Evolutionary conservation across 2,797 vertebrate genomes (phyloP).

Genomic region (Diceros bicornis): DNA sequence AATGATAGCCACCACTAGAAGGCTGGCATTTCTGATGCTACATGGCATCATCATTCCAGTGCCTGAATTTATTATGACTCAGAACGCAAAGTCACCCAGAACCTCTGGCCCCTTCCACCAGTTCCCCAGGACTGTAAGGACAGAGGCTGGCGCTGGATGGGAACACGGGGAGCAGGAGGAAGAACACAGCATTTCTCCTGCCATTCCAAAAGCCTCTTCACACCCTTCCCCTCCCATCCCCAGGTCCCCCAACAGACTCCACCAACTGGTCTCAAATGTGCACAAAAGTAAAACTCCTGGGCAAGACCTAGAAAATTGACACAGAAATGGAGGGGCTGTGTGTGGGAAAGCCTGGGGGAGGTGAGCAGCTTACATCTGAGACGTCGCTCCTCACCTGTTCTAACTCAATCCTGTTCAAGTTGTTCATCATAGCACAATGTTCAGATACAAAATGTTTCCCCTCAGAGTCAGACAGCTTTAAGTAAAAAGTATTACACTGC

Average conservation of each 20-base stretch:
- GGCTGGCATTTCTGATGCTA: not conserved
- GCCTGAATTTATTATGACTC: not conserved
- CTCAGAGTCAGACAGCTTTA: not conserved
- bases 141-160: not conserved
- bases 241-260: not conserved
- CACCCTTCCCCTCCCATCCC: not conserved
- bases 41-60: not conserved
- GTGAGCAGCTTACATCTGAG: fast-evolving
- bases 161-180: not conserved
- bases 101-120: not conserved
- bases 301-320: not conserved
- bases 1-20: not conserved
- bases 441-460: not conserved
- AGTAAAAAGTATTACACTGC: not conserved
- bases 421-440: not conserved
- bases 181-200: not conserved
- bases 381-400: not conserved
- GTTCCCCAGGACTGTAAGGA: not conserved
- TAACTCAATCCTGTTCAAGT: constrained; percentile 55
- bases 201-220: not conserved
- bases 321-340: not conserved
- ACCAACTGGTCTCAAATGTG: not conserved
- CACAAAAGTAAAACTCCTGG: not conserved
- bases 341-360: not conserved
- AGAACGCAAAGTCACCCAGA: not conserved